These are phyloP conservation scores for Myotis daubentonii DNA, from an alignment of 2,797 vertebrate genomes.

Conservation along the genomic window DNA sequence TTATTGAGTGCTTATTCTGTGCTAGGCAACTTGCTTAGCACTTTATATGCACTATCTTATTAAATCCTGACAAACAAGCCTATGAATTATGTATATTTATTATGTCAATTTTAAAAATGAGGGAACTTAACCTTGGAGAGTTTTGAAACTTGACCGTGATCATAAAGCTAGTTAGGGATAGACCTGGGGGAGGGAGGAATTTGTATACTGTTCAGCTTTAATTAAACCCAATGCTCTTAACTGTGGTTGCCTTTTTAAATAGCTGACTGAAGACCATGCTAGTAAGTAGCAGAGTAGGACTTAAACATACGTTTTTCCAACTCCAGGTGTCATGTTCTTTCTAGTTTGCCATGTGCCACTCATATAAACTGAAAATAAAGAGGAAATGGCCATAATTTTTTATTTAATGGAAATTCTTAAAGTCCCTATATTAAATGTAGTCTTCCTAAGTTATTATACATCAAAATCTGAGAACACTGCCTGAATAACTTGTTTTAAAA, in stretches of 20 bases:
- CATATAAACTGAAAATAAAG: slow-evolving; percentile 24
- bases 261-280: neutral
- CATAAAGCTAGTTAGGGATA: neutral
- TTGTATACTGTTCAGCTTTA: neutral
- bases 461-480: neutral
- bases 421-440: neutral
- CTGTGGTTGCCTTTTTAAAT: neutral
- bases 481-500: slow-evolving; percentile 6
- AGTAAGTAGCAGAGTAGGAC: neutral
- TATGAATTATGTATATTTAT: neutral
- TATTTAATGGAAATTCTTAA: neutral
- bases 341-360: neutral
- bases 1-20: neutral
- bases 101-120: neutral
- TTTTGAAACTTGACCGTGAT: neutral
- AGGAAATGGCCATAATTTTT: slow-evolving; percentile 29
- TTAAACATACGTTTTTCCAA: neutral
- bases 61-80: neutral
- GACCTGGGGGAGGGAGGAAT: neutral
- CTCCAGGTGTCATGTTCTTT: neutral
- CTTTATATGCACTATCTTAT: neutral
- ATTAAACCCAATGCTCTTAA: neutral
- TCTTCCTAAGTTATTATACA: neutral
- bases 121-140: neutral
- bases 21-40: neutral